Evolutionary conservation across 2,888 invertebrate species (phyloP).

Genomic region (Chloroclysta siterata): DNA sequence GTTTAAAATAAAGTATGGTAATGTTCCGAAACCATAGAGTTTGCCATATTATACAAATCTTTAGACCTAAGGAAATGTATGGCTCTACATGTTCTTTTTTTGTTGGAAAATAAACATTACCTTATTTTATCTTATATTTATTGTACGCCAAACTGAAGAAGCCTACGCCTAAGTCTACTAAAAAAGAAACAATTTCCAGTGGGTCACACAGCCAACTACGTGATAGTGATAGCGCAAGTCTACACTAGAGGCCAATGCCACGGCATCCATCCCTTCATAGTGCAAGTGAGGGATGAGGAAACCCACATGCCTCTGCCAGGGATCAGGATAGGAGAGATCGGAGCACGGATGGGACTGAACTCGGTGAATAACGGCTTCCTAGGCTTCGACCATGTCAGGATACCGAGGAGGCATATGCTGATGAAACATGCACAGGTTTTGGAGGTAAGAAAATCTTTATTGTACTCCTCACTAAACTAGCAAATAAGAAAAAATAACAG

Average conservation of each 20-base stretch:
- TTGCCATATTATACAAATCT: too few species aligned
- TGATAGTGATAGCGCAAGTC: constrained; percentile 95
- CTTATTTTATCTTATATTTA: too few species aligned
- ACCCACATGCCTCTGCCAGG: constrained; percentile 94
- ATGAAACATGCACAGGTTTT: constrained; percentile 96
- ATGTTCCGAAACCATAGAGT: too few species aligned
- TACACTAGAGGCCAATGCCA: constrained; percentile 91
- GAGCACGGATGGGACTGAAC: constrained; percentile 95
- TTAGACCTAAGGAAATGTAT: too few species aligned
- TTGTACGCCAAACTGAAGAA: too few species aligned
- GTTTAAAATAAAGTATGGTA: too few species aligned
- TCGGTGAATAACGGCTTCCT: constrained; percentile 96
- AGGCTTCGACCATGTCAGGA: constrained; percentile 92
- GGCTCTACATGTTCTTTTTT: too few species aligned
- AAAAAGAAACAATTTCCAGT: constrained; percentile 81
- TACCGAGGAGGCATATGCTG: constrained; percentile 94
- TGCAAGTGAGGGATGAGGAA: constrained; percentile 94
- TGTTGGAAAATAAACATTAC: too few species aligned
- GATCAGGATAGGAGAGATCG: constrained; percentile 97
- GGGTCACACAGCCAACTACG: constrained; percentile 96
- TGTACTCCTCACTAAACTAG: too few species aligned
- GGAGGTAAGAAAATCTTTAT: constrained; percentile 62
- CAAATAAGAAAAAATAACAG: too few species aligned
- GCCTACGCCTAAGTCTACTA: too few species aligned
- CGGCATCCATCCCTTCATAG: constrained; percentile 96